phyloP scores from a whole-genome alignment of 2,797 vertebrate species.

The Falco naumanni region DNA sequence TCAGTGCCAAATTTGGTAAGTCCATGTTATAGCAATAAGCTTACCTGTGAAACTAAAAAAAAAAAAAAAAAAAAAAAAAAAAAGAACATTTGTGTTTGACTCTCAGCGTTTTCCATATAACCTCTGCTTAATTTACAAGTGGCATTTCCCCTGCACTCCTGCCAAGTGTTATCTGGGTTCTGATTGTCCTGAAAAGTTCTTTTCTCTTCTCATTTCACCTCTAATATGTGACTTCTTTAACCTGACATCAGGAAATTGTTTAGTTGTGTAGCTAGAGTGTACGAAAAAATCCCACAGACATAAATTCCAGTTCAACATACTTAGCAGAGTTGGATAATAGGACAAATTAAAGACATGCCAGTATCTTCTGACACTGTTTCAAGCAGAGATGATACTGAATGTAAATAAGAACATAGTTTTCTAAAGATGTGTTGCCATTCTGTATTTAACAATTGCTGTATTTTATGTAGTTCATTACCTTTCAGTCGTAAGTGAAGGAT shows the following conservation, averaged over 20 bases:
- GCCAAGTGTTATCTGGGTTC: background rate
- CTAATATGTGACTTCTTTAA: background rate
- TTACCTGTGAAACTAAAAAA: background rate
- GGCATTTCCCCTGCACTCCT: background rate
- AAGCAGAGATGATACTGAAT: background rate
- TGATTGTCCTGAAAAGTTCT: background rate
- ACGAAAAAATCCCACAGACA: background rate
- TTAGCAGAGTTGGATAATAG: background rate
- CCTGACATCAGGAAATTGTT: background rate
- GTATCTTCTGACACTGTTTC: background rate
- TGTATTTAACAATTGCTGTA: background rate
- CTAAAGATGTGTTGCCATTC: background rate
- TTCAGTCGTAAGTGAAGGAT: background rate
- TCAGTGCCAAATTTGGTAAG: conserved; percentile 46
- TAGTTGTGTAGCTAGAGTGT: background rate
- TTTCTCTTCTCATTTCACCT: background rate
- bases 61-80: background rate
- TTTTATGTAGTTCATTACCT: background rate
- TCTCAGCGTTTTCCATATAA: background rate
- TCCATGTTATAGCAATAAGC: background rate
- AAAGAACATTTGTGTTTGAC: background rate
- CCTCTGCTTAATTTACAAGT: background rate
- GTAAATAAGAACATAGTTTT: background rate
- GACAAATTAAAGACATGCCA: background rate
- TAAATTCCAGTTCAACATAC: background rate